Percentiles rank a stretch among this genome's conserved stretches.
These are phyloP conservation scores for Cylindroiulus punctatus DNA, from an alignment of 2,888 invertebrate genomes.

Conservation along the genomic window DNA sequence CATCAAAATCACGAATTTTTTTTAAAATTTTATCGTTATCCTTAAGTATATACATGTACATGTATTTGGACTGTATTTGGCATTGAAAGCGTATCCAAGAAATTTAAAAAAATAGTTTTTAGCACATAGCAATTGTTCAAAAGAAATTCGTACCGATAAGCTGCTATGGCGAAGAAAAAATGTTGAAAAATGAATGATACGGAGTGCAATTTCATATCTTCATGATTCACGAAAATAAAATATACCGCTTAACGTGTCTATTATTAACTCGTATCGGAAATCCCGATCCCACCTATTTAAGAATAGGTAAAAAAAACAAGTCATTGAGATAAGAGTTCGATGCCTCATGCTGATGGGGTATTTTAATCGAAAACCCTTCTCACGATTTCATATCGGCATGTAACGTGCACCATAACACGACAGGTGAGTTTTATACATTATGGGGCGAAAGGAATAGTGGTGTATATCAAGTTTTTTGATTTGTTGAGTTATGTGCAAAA, in stretches of 20 bases:
- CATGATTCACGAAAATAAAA: neutral
- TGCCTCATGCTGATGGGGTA: constrained; percentile 20
- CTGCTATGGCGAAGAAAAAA: neutral
- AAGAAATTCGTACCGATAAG: neutral
- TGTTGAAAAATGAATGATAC: neutral
- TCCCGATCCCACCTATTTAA: neutral
- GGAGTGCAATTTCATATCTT: neutral
- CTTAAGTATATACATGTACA: no score
- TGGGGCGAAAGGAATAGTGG: neutral
- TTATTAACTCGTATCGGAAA: neutral
- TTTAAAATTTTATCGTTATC: no score
- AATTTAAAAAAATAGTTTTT: neutral
- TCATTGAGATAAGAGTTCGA: constrained; percentile 26
- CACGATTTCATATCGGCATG: neutral
- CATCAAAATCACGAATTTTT: no score
- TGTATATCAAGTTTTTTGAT: no score
- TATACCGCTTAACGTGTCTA: neutral
- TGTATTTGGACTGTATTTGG: no score
- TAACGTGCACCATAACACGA: neutral
- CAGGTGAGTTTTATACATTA: neutral
- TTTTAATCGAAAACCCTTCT: neutral
- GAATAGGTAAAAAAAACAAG: neutral
- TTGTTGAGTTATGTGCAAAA: no score
- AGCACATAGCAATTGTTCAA: neutral
- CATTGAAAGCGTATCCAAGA: no score